These are phyloP conservation scores for Sparus aurata DNA, from an alignment of 2,797 vertebrate species.

Conservation along the genomic window DNA sequence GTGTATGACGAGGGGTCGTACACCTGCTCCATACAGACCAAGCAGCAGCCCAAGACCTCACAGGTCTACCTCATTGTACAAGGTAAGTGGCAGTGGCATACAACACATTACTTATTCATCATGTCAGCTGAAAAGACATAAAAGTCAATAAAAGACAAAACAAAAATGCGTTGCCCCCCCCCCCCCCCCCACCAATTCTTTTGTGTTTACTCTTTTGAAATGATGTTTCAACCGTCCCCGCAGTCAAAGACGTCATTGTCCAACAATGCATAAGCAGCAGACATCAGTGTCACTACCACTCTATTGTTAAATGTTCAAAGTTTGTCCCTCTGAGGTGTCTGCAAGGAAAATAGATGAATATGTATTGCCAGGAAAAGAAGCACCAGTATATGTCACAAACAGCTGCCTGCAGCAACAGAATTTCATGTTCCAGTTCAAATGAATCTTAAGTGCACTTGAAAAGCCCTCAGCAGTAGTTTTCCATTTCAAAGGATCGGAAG, in stretches of 20 bases:
- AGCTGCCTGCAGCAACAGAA: constrained; percentile 34
- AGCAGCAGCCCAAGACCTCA: constrained; percentile 96
- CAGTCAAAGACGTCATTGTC: constrained; percentile 12
- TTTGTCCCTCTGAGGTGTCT: constrained; percentile 18
- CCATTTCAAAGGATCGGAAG: constrained; percentile 61
- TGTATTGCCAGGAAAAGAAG: constrained; percentile 35
- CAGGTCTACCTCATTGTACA: constrained; percentile 99
- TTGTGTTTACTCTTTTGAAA: constrained; percentile 11
- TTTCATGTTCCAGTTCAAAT: constrained; percentile 56
- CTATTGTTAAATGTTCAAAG: constrained; percentile 29
- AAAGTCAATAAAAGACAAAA: neutral
- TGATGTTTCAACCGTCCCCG: neutral
- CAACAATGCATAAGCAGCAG: constrained; percentile 12
- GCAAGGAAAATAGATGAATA: constrained; percentile 49
- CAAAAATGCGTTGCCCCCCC: neutral
- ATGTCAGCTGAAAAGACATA: neutral
- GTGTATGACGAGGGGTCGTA: constrained; percentile 97
- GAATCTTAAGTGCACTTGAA: constrained; percentile 60
- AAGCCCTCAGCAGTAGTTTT: constrained; percentile 58
- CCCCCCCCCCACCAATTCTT: neutral
- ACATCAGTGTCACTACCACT: constrained; percentile 14
- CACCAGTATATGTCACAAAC: constrained; percentile 26
- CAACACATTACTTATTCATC: neutral
- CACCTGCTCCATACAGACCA: constrained; percentile 98
- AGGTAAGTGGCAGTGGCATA: constrained; percentile 85